phyloP scores from a whole-genome alignment of 2,797 vertebrate species.

The Austrolebias charrua region DNA sequence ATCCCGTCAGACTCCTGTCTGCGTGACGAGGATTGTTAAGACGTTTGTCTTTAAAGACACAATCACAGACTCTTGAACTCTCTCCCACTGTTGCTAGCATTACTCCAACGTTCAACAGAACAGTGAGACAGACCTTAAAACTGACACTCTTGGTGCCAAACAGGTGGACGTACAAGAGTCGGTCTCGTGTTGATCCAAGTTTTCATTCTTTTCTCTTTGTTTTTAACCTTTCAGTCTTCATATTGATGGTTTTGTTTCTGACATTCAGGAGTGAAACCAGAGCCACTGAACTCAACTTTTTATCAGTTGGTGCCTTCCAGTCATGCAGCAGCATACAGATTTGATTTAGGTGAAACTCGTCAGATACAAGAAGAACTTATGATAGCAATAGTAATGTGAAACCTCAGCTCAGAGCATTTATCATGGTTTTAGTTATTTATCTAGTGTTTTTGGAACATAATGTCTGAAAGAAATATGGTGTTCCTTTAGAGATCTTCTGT shows the following conservation, averaged over 20 bases:
- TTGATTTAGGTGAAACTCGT: slow-evolving; percentile 30
- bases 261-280: slow-evolving; percentile 68
- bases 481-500: slow-evolving; percentile 26
- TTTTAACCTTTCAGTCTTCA: slow-evolving; percentile 3
- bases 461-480: slow-evolving; percentile 30
- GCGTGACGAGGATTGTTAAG: neutral
- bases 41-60: slow-evolving; percentile 30
- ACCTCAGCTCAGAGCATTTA: slow-evolving; percentile 48
- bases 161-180: slow-evolving; percentile 14
- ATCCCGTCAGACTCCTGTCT: slow-evolving; percentile 44
- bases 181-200: slow-evolving; percentile 36
- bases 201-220: no score
- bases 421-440: slow-evolving; percentile 75
- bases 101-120: slow-evolving; percentile 27
- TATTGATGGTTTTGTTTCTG: slow-evolving; percentile 58
- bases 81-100: slow-evolving; percentile 4
- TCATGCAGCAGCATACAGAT: slow-evolving; percentile 29
- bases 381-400: slow-evolving; percentile 64
- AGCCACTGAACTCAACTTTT: slow-evolving; percentile 29
- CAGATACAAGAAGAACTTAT: slow-evolving; percentile 43
- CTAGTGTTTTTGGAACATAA: slow-evolving; percentile 36
- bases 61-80: slow-evolving; percentile 26
- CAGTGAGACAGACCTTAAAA: slow-evolving; percentile 33
- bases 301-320: slow-evolving; percentile 65
- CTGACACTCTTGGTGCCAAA: slow-evolving; percentile 33